Evolutionary conservation across 37 sponge, comb jelly and placozoan genomes (phyloP).

Genomic region (Spongilla lacustris): DNA sequence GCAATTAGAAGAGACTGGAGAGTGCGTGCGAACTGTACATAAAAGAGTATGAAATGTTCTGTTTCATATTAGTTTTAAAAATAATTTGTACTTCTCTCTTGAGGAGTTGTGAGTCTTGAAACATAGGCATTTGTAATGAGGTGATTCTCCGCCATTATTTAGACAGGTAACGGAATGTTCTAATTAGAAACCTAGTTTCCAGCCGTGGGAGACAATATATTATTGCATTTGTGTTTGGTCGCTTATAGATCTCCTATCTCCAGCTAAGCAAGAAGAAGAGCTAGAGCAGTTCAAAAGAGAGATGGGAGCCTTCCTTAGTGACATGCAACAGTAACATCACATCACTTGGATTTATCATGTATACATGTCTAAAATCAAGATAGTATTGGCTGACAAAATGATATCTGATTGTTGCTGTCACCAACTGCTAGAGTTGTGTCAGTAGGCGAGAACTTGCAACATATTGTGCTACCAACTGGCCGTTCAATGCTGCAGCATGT

Average conservation of each 20-base stretch:
- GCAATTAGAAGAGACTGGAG: no score
- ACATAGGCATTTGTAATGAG: no score
- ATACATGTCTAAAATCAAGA: neutral
- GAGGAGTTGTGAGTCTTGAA: no score
- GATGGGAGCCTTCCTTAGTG: constrained; percentile 40
- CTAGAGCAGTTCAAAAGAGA: constrained; percentile 55
- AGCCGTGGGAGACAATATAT: no score
- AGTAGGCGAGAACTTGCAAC: constrained; percentile 24
- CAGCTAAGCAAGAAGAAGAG: constrained; percentile 62
- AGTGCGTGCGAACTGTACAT: no score
- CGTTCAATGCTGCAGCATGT: neutral
- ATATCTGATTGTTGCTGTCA: constrained; percentile 16
- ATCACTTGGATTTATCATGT: neutral
- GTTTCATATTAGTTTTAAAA: no score
- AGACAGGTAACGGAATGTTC: no score
- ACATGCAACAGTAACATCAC: constrained; percentile 2
- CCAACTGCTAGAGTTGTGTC: constrained; percentile 38
- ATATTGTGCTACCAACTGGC: neutral
- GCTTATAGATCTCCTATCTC: neutral
- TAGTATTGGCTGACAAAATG: constrained; percentile 23
- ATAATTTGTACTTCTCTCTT: no score
- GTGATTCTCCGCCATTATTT: no score
- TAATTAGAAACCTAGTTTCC: no score
- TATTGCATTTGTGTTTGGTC: neutral
- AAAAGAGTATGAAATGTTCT: no score